Evolutionary conservation across 2,888 invertebrate species (phyloP).

Genomic region (Ptilodon capucinus): DNA sequence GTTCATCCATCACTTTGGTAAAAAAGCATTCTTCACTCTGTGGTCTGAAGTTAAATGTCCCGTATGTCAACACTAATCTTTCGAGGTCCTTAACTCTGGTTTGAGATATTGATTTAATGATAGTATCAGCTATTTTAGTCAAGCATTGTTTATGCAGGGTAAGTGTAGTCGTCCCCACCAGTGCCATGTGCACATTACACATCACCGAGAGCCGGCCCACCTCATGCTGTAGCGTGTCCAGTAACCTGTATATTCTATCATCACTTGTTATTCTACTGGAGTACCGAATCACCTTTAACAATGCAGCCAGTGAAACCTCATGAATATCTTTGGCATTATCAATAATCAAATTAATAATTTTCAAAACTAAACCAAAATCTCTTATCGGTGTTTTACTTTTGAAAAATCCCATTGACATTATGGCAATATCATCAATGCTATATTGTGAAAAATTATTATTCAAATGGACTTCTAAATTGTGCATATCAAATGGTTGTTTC

Average conservation of each 20-base stretch:
- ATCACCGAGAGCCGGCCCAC: conserved; percentile 83
- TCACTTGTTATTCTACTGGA: conserved; percentile 72
- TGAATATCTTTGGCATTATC: conserved; percentile 78
- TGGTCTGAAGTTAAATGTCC: conserved; percentile 83
- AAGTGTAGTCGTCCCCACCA: conserved; percentile 81
- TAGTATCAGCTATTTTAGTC: conserved; percentile 73
- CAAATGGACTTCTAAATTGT: conserved; percentile 85
- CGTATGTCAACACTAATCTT: conserved; percentile 84
- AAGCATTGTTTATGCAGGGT: conserved; percentile 63
- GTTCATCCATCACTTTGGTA: conserved; percentile 65
- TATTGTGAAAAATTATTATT: conserved; percentile 78
- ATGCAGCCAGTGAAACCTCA: conserved; percentile 85
- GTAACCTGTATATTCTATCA: conserved; percentile 71
- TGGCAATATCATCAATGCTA: conserved; percentile 85
- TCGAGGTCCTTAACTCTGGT: conserved; percentile 89
- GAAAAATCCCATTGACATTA: conserved; percentile 90
- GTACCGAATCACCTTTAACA: conserved; percentile 85
- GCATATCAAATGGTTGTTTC: conserved; percentile 81
- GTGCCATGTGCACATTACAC: conserved; percentile 85
- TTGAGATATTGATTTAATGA: conserved; percentile 67
- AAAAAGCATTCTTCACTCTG: conserved; percentile 61
- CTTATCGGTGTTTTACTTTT: conserved; percentile 87
- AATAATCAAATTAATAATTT: conserved; percentile 78
- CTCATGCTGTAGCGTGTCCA: conserved; percentile 79
- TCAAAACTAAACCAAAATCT: conserved; percentile 67